phyloP scores from a whole-genome alignment of 2,113 vertebrate genomes.

The Nannospalax galili region DNA sequence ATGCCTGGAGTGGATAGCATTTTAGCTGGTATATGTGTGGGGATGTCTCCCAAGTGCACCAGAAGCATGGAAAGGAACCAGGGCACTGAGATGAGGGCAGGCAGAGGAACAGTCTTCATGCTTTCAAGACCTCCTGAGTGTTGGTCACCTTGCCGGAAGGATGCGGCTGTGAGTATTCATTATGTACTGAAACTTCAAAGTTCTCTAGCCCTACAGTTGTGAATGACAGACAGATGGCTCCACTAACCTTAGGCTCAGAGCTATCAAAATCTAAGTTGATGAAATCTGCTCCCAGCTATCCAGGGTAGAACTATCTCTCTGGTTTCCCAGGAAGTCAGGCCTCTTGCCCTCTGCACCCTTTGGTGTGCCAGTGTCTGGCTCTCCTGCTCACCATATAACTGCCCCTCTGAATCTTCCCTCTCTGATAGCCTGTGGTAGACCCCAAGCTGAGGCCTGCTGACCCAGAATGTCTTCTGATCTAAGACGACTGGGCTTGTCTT shows the following conservation, averaged over 20 bases:
- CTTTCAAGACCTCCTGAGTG: not conserved
- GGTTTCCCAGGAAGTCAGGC: no score
- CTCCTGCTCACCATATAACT: not conserved
- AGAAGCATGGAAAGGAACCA: not conserved
- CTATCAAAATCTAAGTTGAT: not conserved
- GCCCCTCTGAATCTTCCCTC: not conserved
- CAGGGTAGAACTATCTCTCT: not conserved
- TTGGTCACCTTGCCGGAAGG: not conserved
- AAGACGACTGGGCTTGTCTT: no score
- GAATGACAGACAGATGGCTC: not conserved
- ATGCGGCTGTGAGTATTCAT: not conserved
- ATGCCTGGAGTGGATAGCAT: not conserved
- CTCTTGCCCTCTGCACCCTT: not conserved
- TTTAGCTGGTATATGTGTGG: not conserved
- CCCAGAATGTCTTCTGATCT: no score
- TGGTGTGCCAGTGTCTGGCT: not conserved
- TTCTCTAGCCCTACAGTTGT: not conserved
- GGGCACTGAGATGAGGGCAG: not conserved
- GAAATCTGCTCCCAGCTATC: not conserved
- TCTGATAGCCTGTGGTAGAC: not conserved
- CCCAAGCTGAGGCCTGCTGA: no score
- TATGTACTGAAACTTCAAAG: not conserved
- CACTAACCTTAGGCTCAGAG: not conserved
- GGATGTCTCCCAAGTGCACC: not conserved
- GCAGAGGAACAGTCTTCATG: not conserved